Evolutionary conservation across 2,113 vertebrate species (phyloP), one percentile per base, ranked within the genome.

Genomic region (Kryptolebias marmoratus): DNA sequence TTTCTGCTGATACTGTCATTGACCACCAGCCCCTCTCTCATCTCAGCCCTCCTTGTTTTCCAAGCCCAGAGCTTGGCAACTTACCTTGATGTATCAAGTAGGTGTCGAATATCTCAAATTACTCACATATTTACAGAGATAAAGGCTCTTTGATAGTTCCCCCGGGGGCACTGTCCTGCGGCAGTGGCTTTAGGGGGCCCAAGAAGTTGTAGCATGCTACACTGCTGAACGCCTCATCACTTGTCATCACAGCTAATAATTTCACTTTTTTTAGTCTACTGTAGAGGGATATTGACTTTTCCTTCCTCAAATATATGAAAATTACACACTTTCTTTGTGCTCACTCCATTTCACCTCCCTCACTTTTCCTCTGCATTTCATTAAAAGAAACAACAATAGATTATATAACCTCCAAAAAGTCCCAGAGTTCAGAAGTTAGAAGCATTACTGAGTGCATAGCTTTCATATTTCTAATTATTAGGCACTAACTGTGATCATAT

Each of bases 71-170:
- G 14, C 61, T 49, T 22, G 54, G 66, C 50, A n/a, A 71, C 69
- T 60, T 76, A 77, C 68, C 61, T 83, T 68, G 55, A 77, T 55
- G 60, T 76, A 89, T 85, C 75, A 73, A 70, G 70, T 86, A 80
- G 76, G 91, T 93, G 91, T 91, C 75, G 88, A 81, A 91, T 91
- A 85, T 76, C 81, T 91, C 49, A 81, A 89, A 90, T 92, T 73
- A 89, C 87, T 88, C 63, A 63, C 75, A 92, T 93, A 86, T 91
- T 89, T 90, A 86, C 31, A 71, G 57, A 82, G 72, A 85, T 87
- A 90, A 91, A 88, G 82, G 54, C 75, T 62, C 88, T 91, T 91
- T 91, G 64, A 86, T 90, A 58, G 63, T 53, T 54, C 39, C 30
- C 70, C 64, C 59, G 67, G 76, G 67, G 81, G 84, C 61, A 77